Evolutionary conservation across 2,113 vertebrate genomes (phyloP).

Genomic region (Brachypteracias leptosomus): DNA sequence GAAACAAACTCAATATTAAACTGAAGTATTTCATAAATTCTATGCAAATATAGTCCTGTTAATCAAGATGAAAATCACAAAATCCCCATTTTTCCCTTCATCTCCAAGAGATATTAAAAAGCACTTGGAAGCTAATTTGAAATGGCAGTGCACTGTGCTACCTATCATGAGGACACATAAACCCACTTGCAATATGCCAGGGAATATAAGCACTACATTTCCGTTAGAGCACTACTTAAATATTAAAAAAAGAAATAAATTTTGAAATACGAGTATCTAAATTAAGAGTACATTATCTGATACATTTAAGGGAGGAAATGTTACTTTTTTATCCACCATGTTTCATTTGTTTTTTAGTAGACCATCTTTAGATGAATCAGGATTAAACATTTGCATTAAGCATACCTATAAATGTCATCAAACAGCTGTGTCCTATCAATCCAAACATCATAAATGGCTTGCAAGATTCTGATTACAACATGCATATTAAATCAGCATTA

Average conservation of each 20-base stretch:
- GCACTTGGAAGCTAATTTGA: neutral
- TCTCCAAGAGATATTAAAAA: slow-evolving; percentile 9
- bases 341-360: neutral
- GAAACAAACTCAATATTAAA: slow-evolving; percentile 1
- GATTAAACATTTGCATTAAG: slow-evolving; percentile 45
- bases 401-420: slow-evolving; percentile 12
- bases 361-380: neutral
- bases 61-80: slow-evolving; percentile 7
- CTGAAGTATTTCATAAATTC: neutral
- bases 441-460: neutral
- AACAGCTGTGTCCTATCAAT: slow-evolving; percentile 27
- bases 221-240: neutral
- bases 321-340: neutral
- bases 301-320: neutral
- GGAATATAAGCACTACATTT: neutral
- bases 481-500: slow-evolving; percentile 53
- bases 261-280: neutral
- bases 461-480: slow-evolving; percentile 2
- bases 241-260: neutral
- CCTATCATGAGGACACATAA: neutral
- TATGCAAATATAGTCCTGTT: neutral
- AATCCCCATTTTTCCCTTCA: neutral
- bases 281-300: neutral
- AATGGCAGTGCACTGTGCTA: neutral
- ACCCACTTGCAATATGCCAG: neutral